These are phyloP conservation scores for Latrodectus elegans DNA, from an alignment of 2,888 invertebrate genomes.

Conservation along the genomic window DNA sequence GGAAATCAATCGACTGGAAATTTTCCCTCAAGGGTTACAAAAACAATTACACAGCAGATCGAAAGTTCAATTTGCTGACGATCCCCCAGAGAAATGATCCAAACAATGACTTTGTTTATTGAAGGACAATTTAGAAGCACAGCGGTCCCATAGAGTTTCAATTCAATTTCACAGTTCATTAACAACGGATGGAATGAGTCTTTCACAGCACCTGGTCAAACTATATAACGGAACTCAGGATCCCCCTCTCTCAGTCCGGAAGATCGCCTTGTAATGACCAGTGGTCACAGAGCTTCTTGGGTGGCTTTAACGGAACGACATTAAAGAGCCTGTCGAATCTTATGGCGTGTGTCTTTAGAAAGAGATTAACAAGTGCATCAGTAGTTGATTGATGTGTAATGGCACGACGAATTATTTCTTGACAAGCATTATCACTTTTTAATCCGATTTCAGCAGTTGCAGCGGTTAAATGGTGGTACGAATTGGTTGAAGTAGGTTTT, in stretches of 20 bases:
- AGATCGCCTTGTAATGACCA: constrained; percentile 42
- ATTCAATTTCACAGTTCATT: constrained; percentile 69
- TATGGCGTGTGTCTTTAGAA: not conserved
- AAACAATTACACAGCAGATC: not conserved
- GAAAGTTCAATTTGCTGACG: constrained; percentile 5
- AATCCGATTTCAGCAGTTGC: no score
- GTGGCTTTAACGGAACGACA: constrained; percentile 1
- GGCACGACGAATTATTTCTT: no score
- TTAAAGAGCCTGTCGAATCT: not conserved
- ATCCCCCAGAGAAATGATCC: constrained; percentile 22
- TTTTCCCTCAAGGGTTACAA: not conserved
- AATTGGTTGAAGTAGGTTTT: no score
- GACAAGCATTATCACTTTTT: no score
- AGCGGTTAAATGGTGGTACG: no score
- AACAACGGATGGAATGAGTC: constrained; percentile 35
- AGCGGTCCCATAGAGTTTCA: constrained; percentile 40
- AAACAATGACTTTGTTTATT: constrained; percentile 57
- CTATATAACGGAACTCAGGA: constrained; percentile 35
- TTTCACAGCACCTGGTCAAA: constrained; percentile 54
- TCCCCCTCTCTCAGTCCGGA: constrained; percentile 1
- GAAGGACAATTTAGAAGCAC: constrained; percentile 50
- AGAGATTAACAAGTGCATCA: no score
- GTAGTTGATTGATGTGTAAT: no score
- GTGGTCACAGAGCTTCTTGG: constrained; percentile 31
- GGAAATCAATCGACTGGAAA: no score